Percentiles rank a stretch among this genome's conserved stretches.
phyloP scores from a whole-genome alignment of 2,888 invertebrate genomes.

The Lasius platythorax region DNA sequence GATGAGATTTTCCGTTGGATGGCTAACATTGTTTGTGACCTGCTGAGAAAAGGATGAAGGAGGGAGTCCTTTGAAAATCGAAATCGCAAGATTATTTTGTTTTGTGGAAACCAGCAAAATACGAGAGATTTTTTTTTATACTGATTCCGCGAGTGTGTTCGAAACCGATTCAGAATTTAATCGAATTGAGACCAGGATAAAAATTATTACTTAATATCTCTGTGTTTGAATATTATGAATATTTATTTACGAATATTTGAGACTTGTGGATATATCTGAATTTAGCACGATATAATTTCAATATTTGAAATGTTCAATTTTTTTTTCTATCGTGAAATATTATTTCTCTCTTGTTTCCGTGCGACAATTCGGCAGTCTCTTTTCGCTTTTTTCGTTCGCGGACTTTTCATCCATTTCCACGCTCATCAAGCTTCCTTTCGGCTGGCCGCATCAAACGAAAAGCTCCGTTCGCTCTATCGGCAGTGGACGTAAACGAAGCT shows the following conservation, averaged over 20 bases:
- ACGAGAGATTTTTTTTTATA: neutral
- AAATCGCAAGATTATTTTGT: slow-evolving; percentile 37
- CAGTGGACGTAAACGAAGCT: slow-evolving; percentile 33
- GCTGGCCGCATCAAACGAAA: slow-evolving; percentile 50
- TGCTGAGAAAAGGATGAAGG: slow-evolving; percentile 3
- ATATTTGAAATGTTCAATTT: neutral
- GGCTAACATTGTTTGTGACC: slow-evolving; percentile 30
- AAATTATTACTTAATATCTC: neutral
- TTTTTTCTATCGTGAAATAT: neutral
- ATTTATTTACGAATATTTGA: neutral
- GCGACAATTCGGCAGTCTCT: slow-evolving; percentile 16
- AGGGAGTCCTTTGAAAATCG: neutral
- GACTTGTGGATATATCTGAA: neutral
- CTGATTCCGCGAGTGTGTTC: neutral
- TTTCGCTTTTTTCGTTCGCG: slow-evolving; percentile 10
- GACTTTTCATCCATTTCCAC: slow-evolving; percentile 42
- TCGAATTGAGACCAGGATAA: neutral
- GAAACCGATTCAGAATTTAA: neutral
- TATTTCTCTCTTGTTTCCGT: neutral
- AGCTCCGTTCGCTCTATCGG: slow-evolving; percentile 42
- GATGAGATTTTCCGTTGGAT: slow-evolving; percentile 50
- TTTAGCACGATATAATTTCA: neutral
- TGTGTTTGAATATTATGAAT: neutral
- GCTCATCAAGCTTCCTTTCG: slow-evolving; percentile 41
- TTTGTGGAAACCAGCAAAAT: neutral